These are phyloP conservation scores for Pocillopora verrucosa DNA, from an alignment of 64 coral and sea anemone species.

Conservation along the genomic window DNA sequence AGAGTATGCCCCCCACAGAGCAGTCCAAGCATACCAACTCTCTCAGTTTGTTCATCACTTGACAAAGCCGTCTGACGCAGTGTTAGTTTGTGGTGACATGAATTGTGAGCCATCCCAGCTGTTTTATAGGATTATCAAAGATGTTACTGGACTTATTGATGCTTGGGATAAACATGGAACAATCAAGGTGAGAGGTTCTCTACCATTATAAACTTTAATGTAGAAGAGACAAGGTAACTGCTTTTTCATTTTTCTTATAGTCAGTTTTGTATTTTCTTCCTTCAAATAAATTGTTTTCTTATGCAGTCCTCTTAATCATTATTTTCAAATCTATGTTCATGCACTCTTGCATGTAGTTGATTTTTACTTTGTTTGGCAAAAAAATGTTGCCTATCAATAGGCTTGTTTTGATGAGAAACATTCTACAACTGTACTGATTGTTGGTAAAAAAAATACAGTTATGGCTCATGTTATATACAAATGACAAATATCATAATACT, in stretches of 20 bases:
- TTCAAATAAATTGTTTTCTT: neutral
- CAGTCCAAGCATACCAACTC: constrained; percentile 76
- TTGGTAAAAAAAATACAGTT: too few species aligned
- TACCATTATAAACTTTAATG: too few species aligned
- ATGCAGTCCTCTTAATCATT: too few species aligned
- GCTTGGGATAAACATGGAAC: constrained; percentile 66
- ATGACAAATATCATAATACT: too few species aligned
- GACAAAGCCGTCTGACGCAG: constrained; percentile 69
- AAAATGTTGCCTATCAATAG: too few species aligned
- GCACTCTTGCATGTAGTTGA: too few species aligned
- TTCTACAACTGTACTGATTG: too few species aligned
- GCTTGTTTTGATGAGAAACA: too few species aligned
- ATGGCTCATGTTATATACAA: too few species aligned
- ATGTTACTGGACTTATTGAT: constrained; percentile 70
- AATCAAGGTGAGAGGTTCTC: neutral
- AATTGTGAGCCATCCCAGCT: constrained; percentile 79
- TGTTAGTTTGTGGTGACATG: constrained; percentile 91
- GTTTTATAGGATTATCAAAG: constrained; percentile 64
- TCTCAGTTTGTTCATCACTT: constrained; percentile 80
- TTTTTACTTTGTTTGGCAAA: too few species aligned
- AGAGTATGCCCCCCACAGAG: constrained; percentile 62
- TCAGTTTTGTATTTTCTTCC: neutral
- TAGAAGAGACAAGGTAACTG: too few species aligned
- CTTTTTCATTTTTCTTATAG: neutral
- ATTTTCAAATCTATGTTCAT: too few species aligned